These are phyloP conservation scores for Dasypolia templi DNA, from an alignment of 2,888 invertebrate genomes.

Conservation along the genomic window DNA sequence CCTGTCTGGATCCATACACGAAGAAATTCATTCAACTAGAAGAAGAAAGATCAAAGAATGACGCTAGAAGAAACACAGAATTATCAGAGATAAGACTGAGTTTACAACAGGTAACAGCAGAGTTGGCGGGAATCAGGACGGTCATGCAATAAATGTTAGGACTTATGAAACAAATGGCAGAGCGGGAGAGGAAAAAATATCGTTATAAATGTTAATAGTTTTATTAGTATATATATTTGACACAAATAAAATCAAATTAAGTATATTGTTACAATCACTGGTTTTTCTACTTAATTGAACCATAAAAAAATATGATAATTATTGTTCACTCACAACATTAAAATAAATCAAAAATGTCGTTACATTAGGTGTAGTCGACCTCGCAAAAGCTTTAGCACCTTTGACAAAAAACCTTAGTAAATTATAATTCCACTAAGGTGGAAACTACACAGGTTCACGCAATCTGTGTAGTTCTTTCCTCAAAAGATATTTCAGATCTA, in stretches of 20 bases:
- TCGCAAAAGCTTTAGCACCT: neutral
- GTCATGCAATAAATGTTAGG: conserved; percentile 30
- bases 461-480: no score
- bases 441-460: no score
- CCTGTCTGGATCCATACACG: conserved; percentile 20
- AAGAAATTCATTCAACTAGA: conserved; percentile 32
- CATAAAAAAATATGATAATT: neutral
- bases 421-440: neutral
- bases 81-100: conserved; percentile 10
- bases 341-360: neutral
- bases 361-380: neutral
- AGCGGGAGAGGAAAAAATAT: neutral
- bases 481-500: no score
- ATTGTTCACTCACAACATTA: neutral
- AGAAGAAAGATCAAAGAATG: conserved; percentile 33
- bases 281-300: neutral
- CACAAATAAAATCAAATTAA: conserved; percentile 13
- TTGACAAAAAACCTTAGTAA: neutral
- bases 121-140: conserved; percentile 18
- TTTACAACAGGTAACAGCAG: conserved; percentile 18
- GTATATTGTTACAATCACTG: neutral
- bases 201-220: conserved; percentile 12
- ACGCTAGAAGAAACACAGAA: conserved; percentile 28
- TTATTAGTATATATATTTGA: conserved; percentile 12
- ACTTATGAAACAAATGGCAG: conserved; percentile 24